Base-by-base conservation (phyloP, 1,140 invertebrate species). In the Trichonephila clavipes region DNA sequence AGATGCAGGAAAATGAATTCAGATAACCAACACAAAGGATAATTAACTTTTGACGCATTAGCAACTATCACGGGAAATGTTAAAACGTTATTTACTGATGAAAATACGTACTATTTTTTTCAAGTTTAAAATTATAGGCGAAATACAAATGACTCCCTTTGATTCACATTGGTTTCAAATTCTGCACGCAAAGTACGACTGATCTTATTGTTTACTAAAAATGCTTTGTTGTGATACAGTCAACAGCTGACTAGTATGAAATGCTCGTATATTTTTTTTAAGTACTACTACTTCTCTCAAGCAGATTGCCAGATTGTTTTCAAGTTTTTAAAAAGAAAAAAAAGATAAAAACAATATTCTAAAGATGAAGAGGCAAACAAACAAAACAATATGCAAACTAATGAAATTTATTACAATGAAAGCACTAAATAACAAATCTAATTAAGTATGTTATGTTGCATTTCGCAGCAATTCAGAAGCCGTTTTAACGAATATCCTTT, bases 31-130 rank as follows among this genome's bases (percentile, higher is more conserved):
- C 16, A 77, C 34, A 77, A 77, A 18, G 18, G 72, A 77, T 18
- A 40, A 77, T 77, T 77, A 72, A 77, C 28, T 77, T 40, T 77
- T 77, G 72, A 77, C 72, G 72, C 72, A 77, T 77, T 77, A 34
- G 28, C 66, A 69, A 69, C 66, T 28, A 69, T 34, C 28, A 77
- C 24, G 72, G 18, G 19, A 77, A 77, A 77, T 7, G 12, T 77
- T 40, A 6, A 69, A 24, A 18, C 69, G 5, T 16, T 18, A 77
- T 19, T 34, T 7, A 6, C 18, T 40, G 2, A 40, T 24, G 18
- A 40, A 40, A 77, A 77, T 24, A 16, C 72, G 7, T 40, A 77
- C 72, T 34, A 19, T 6, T 40, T 40, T 16, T 34, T 34, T 77
- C 34, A 77, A 18, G 19, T 34, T 18, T 40, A 40, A 77, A 77